These are phyloP conservation scores for Cephus pygmeus DNA, from an alignment of 2,888 invertebrate genomes.

Conservation along the genomic window DNA sequence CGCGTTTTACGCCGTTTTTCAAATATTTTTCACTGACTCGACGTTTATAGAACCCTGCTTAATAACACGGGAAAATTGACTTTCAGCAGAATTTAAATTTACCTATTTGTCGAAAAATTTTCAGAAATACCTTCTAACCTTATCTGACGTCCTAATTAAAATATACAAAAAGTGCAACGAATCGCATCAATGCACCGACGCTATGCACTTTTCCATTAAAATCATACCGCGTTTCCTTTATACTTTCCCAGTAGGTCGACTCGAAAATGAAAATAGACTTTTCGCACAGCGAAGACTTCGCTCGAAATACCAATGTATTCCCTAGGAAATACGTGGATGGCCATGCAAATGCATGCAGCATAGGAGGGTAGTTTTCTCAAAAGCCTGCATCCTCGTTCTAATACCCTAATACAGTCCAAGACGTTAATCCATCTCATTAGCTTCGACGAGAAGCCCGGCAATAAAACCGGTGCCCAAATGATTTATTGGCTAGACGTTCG, in stretches of 20 bases:
- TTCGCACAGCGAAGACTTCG: background rate
- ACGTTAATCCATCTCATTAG: constrained; percentile 53
- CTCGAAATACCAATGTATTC: background rate
- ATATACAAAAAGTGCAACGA: background rate
- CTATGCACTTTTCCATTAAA: background rate
- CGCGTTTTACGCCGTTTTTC: background rate
- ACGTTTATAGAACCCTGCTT: background rate
- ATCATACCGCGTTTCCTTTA: background rate
- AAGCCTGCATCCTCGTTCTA: constrained; percentile 23
- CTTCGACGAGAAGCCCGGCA: constrained; percentile 17
- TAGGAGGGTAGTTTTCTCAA: constrained; percentile 7
- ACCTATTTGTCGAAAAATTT: background rate
- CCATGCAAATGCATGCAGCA: background rate
- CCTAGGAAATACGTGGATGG: background rate
- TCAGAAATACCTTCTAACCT: background rate
- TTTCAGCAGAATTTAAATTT: background rate
- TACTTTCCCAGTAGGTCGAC: background rate
- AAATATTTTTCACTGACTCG: background rate
- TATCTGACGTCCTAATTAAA: background rate
- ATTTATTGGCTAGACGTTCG: background rate
- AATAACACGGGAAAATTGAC: background rate
- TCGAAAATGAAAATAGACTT: background rate
- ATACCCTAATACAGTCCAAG: constrained; percentile 42
- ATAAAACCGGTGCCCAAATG: constrained; percentile 10
- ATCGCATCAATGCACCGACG: background rate